A percentile compares a stretch with the other conserved stretches of the same genome.
Evolutionary conservation across 2,113 vertebrate genomes (phyloP).

Genomic region (Brachirus orientalis): DNA sequence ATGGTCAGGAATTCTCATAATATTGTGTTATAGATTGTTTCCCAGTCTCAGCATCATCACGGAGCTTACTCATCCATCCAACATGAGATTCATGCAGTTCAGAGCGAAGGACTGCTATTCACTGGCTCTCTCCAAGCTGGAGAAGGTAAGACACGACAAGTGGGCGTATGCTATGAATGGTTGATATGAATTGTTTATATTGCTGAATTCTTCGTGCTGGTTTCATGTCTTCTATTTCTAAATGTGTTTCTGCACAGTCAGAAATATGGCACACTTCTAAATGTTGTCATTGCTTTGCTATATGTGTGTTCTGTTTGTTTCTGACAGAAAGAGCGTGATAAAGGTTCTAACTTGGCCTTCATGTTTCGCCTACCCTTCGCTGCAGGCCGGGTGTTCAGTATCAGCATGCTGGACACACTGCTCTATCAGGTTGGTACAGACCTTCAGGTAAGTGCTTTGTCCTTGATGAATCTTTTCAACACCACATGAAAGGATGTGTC

Average conservation of each 20-base stretch:
- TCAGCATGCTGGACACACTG: conserved; percentile 79
- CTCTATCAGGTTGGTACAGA: conserved; percentile 73
- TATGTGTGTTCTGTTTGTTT: conserved; percentile 10
- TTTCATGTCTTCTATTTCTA: neutral
- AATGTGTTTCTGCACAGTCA: neutral
- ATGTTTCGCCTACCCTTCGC: conserved; percentile 93
- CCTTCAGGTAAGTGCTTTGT: neutral
- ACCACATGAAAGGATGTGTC: conserved; percentile 13
- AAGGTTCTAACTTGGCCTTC: conserved; percentile 91
- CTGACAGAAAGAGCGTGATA: conserved; percentile 75
- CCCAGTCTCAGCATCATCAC: conserved; percentile 96
- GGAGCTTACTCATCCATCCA: conserved; percentile 95
- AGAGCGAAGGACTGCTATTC: conserved; percentile 97
- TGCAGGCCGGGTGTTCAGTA: conserved; percentile 77
- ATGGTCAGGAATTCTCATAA: too few relatives aligned
- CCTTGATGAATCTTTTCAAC: conserved; percentile 20
- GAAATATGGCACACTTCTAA: conserved; percentile 1
- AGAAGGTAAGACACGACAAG: conserved; percentile 86
- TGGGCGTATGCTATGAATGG: neutral
- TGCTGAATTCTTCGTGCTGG: neutral
- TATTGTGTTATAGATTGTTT: conserved; percentile 84
- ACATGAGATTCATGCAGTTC: conserved; percentile 99
- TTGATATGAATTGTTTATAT: neutral
- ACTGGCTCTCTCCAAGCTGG: conserved; percentile 92
- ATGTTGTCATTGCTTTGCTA: neutral